Evolutionary conservation across 2,113 vertebrate genomes (phyloP), one percentile per base, ranked within the genome.

Genomic region (Megaleporinus macrocephalus): DNA sequence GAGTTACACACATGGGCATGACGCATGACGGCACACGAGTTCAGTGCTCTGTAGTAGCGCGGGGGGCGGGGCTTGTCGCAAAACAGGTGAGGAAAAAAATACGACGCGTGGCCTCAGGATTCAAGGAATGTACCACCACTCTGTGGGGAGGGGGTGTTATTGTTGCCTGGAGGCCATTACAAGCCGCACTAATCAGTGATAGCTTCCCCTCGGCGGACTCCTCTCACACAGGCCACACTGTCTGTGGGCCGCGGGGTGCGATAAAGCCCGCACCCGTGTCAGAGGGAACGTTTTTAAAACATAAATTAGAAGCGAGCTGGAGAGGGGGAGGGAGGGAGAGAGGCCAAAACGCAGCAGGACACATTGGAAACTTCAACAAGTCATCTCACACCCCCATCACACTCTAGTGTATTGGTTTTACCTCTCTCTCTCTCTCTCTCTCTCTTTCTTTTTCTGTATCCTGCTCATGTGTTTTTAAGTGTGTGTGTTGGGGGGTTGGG

Each of bases 241-340:
- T 92, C 91, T 87, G 88, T 47, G 62, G 88, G 86, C 92, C 87
- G 79, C 77, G 62, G 92, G 92, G 92, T 91, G 89, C 83, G 85
- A 93, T 93, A 93, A 94, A 94, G 88, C 88, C 49, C 80, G 72
- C 90, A 62, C 63, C 82, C 1, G 81, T 88, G 93, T 91, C 92
- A 94, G 88, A 93, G 93, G 92, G 93, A 89, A 90, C 72, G 83
- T 92, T 94, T 94, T 91, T 82, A 86, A 89, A 91, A 90, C 93
- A 94, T 94, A 94, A 93, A 94, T 94, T 91, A 79, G 57, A 61
- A 30, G 68, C 10, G 63, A 73, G 57, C 53, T 24, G 24, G 76
- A 77, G 51, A 76, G 62, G 75, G 12, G 59, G 57, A 75, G 70
- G 80, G 51, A 33, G 29, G 83, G 86, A 88, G 80, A 57, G 81